These are phyloP conservation scores for Teleogryllus occipitalis DNA, from an alignment of 1,140 invertebrate species.

Conservation along the genomic window DNA sequence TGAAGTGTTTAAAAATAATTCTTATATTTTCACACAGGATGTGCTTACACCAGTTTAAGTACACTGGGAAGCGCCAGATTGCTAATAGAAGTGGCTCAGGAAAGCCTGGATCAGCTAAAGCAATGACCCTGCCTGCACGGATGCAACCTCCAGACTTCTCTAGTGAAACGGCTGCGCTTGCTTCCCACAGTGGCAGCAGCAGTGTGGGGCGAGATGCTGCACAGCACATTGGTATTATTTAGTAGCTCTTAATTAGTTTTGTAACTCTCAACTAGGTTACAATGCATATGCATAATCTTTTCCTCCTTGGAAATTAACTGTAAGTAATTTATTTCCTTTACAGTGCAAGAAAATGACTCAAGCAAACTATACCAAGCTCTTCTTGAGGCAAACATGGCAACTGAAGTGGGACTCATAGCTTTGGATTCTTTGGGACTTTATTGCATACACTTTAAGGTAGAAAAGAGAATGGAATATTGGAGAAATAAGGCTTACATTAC, in stretches of 20 bases:
- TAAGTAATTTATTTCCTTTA: neutral
- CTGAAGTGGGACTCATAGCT: slow-evolving; percentile 80
- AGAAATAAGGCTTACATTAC: too few relatives aligned
- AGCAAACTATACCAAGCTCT: slow-evolving; percentile 49
- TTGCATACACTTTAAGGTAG: slow-evolving; percentile 62
- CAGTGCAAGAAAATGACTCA: slow-evolving; percentile 16
- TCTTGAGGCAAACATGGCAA: slow-evolving; percentile 79
- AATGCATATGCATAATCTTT: neutral
- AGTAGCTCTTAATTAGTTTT: neutral
- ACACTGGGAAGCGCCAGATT: slow-evolving; percentile 71
- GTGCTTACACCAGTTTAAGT: slow-evolving; percentile 80
- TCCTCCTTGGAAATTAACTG: neutral
- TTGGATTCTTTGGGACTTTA: slow-evolving; percentile 80
- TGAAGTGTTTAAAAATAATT: neutral
- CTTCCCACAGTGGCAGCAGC: slow-evolving; percentile 23
- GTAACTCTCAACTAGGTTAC: neutral
- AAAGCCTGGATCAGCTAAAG: slow-evolving; percentile 47
- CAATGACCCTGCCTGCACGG: slow-evolving; percentile 67
- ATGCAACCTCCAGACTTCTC: slow-evolving; percentile 61
- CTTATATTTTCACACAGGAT: slow-evolving; percentile 45
- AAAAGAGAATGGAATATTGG: neutral
- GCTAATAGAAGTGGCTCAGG: slow-evolving; percentile 37
- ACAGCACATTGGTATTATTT: slow-evolving; percentile 17
- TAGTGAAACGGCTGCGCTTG: slow-evolving; percentile 30
- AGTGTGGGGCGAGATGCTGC: slow-evolving; percentile 29